Evolutionary conservation across 1,140 invertebrate species (phyloP).

Genomic region (Sycobia sp.): DNA sequence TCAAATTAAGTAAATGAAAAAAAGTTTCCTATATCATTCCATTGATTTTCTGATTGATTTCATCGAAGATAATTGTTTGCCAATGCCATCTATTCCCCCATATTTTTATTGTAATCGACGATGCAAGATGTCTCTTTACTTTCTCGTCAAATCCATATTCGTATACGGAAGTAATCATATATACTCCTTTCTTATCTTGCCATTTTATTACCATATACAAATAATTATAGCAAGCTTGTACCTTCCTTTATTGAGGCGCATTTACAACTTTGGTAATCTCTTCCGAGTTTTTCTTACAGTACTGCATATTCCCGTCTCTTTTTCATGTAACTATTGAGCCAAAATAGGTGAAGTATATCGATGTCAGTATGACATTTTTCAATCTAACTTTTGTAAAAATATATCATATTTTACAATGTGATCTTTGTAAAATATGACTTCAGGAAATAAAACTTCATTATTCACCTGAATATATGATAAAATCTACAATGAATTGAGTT

Average conservation of each 20-base stretch:
- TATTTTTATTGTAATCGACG: background rate
- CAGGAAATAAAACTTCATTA: slow-evolving; percentile 2
- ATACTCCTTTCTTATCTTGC: slow-evolving; percentile 28
- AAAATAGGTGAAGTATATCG: background rate
- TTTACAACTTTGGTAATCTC: slow-evolving; percentile 37
- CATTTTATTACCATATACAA: slow-evolving; percentile 38
- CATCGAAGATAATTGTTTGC: background rate
- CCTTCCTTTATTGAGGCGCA: slow-evolving; percentile 36
- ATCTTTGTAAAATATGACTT: background rate
- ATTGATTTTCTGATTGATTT: slow-evolving; percentile 34
- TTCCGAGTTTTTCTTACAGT: slow-evolving; percentile 39
- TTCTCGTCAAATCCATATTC: slow-evolving; percentile 12
- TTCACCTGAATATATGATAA: slow-evolving; percentile 9
- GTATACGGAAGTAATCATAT: slow-evolving; percentile 19
- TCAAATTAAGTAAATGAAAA: slow-evolving; percentile 29
- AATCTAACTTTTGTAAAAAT: too few relatives aligned
- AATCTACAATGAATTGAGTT: slow-evolving; percentile 3
- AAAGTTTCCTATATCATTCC: slow-evolving; percentile 43
- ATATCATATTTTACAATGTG: too few relatives aligned
- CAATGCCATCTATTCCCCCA: background rate
- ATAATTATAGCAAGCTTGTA: slow-evolving; percentile 32
- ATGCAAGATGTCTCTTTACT: slow-evolving; percentile 12
- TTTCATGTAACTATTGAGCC: background rate
- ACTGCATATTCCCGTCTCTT: slow-evolving; percentile 36
- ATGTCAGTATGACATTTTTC: background rate